Conservation (phyloP, 2,797 vertebrate genomes). For the Selene dorsalis region DNA sequence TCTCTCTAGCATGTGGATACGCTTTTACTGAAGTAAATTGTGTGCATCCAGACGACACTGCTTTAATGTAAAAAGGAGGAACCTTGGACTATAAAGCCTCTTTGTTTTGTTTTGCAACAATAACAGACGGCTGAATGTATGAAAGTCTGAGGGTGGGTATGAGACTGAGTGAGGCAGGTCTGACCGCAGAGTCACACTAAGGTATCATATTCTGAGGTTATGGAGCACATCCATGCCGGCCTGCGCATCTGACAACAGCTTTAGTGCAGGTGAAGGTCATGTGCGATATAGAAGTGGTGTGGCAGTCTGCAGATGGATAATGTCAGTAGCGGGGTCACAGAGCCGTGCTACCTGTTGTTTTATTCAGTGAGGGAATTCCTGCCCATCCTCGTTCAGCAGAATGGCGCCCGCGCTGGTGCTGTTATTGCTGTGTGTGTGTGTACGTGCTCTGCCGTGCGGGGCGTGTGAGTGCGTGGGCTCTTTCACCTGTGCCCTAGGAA, state of each 20-base stretch:
- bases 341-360: slow-evolving; percentile 58
- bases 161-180: neutral
- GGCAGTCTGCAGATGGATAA: slow-evolving; percentile 60
- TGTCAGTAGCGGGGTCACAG: slow-evolving; percentile 48
- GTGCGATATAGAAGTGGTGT: slow-evolving; percentile 37
- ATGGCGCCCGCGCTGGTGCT: neutral
- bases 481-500: slow-evolving; percentile 72
- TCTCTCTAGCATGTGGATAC: neutral
- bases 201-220: slow-evolving; percentile 59
- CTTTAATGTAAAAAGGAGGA: neutral
- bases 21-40: neutral
- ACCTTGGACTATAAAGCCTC: neutral
- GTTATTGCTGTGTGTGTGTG: neutral
- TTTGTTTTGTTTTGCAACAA: neutral
- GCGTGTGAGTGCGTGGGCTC: slow-evolving; percentile 5
- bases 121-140: neutral
- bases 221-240: slow-evolving; percentile 34
- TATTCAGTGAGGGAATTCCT: slow-evolving; percentile 73
- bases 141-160: neutral
- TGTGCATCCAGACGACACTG: neutral
- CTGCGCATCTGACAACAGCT: slow-evolving; percentile 51
- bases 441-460: neutral
- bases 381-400: slow-evolving; percentile 43
- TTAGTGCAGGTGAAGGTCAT: slow-evolving; percentile 61
- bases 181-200: slow-evolving; percentile 10